Base-by-base conservation (phyloP, 2,113 vertebrate genomes). In the Chaetura pelagica region DNA sequence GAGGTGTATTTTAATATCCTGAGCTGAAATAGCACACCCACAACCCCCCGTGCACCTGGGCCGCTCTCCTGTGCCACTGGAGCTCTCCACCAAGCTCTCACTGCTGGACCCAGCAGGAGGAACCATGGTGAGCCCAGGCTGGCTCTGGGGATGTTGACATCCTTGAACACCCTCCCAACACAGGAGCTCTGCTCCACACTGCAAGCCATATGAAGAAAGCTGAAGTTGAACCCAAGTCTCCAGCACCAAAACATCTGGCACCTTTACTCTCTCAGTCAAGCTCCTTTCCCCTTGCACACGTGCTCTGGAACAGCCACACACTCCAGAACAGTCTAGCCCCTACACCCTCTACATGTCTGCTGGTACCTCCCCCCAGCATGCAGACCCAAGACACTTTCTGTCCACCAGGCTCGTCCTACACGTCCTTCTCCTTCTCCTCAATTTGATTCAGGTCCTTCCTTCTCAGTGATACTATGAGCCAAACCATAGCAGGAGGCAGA, bases 301-400 rank as follows among this genome's bases (percentile, higher is more conserved):
- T 3, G 29, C 29, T 22, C 8, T 30, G 59, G 13, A 40, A 9
- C 1, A 64, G 55, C 7, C 1, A 35, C 2, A 23, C 0, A 1
- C 34, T 51, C 10, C 21, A 4, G 14, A 49, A 77, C 46, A 38
- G 48, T 29, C 71, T 15, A 46, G 51, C 35, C 34, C 54, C 2
- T 2, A 3, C 3, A 8, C 29, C n/a, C 35, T n/a, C 69, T 38
- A 3, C 38, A 15, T 10, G 10, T 2, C 1, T 20, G 26, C 18
- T 49, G 21, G 30, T 22, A 34, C 32, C 58, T 34, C 16, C 22
- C 15, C 7, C 10, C 2, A 0, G 7, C 3, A 5, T 2, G n/a
- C 13, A 48, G 66, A 34, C 12, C 0, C 0, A 23, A 13, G 26
- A n/a, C 20, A 34, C 51, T 15, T 57, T 57, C 76, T 24, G 63